phyloP scores from a whole-genome alignment of 2,113 vertebrate species.

The Lota lota region DNA sequence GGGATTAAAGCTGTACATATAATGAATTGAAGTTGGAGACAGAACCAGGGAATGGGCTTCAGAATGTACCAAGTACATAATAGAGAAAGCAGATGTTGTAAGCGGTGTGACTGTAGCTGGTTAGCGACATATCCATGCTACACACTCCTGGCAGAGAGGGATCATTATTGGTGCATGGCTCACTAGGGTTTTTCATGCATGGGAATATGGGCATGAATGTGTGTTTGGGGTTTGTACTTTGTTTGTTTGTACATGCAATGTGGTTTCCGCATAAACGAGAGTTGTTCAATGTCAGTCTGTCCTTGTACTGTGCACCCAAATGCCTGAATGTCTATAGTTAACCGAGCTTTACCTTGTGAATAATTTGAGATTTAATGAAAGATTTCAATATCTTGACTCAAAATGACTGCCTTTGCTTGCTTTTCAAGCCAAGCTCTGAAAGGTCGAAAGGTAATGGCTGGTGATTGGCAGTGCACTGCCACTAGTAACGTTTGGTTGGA shows the following conservation, averaged over 20 bases:
- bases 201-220: constrained; percentile 17
- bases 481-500: constrained; percentile 51
- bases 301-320: no score
- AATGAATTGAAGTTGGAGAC: constrained; percentile 38
- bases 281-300: background rate
- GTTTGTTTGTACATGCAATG: background rate
- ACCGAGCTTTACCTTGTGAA: no score
- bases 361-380: background rate
- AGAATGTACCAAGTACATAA: constrained; percentile 72
- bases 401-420: constrained; percentile 29
- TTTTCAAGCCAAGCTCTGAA: constrained; percentile 38
- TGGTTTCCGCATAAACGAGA: constrained; percentile 3
- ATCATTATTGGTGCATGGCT: constrained; percentile 62
- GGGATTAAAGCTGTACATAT: constrained; percentile 45
- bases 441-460: constrained; percentile 53
- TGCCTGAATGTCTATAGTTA: no score
- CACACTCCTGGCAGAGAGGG: constrained; percentile 53
- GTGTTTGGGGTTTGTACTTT: background rate
- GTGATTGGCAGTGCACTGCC: constrained; percentile 57
- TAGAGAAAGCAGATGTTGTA: constrained; percentile 76
- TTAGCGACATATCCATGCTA: constrained; percentile 67
- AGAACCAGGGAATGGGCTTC: constrained; percentile 45
- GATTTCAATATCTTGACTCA: constrained; percentile 20
- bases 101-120: constrained; percentile 68
- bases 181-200: constrained; percentile 44